phyloP scores from a whole-genome alignment of 2,797 vertebrate species.

The Melanotaenia maccullochi region DNA sequence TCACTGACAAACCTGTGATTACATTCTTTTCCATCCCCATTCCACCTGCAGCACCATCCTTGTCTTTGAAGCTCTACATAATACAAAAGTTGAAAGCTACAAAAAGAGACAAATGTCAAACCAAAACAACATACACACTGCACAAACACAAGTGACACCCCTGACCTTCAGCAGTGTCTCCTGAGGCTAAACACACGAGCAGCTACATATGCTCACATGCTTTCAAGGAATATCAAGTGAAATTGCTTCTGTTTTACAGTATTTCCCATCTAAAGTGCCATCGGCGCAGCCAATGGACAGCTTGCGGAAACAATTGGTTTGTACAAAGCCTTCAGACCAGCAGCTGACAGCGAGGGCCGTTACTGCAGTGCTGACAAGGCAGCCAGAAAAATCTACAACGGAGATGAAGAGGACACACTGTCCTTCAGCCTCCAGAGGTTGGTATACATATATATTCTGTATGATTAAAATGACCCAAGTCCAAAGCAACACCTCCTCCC shows the following conservation, averaged over 20 bases:
- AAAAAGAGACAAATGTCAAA: constrained; percentile 55
- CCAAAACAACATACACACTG: constrained; percentile 28
- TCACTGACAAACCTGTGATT: constrained; percentile 29
- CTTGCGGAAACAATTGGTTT: constrained; percentile 18
- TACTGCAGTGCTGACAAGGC: not conserved
- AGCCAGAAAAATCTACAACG: not conserved
- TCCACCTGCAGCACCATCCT: constrained; percentile 7
- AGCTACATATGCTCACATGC: constrained; percentile 43
- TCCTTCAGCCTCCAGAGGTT: constrained; percentile 1
- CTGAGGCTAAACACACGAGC: constrained; percentile 45
- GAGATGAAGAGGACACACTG: not conserved
- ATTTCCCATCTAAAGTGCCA: not conserved
- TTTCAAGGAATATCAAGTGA: constrained; percentile 35
- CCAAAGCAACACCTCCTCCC: not conserved
- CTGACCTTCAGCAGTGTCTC: constrained; percentile 62
- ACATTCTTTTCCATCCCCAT: constrained; percentile 22
- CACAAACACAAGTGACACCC: constrained; percentile 26
- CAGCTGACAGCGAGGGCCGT: constrained; percentile 16
- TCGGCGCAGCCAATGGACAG: not conserved
- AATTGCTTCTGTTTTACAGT: constrained; percentile 23
- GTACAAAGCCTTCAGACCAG: constrained; percentile 10
- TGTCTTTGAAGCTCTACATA: constrained; percentile 37
- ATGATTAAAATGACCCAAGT: not conserved
- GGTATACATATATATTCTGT: constrained; percentile 6
- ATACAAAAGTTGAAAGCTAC: constrained; percentile 11